Evolutionary conservation across 2,888 invertebrate species (phyloP), one percentile per base, ranked within the genome.

Genomic region (Seira sanloemensis): DNA sequence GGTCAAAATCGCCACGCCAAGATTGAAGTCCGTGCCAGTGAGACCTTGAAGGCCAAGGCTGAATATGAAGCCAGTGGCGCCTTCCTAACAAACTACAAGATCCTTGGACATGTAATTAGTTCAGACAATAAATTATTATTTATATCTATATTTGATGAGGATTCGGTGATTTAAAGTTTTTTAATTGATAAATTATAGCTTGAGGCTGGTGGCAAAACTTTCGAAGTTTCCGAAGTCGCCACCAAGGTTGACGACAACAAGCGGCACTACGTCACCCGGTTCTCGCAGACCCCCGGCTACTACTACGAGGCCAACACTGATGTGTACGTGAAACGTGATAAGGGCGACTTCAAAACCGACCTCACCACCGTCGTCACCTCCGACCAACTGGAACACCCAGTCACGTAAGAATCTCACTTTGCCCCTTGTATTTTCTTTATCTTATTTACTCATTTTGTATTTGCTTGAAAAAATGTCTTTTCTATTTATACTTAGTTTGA

Each of bases 221-320:
- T 88, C 54, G 87, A 87, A 83, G 66, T 87, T 21, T 80, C 84
- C 12, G 88, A 88, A 73, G 80, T 77, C 0, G 85, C 87, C n/a
- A 82, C 46, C 1, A 86, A 87, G 54, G 69, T 77, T 1, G 71
- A 65, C 9, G 76, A 77, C 9, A 67, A 86, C 46, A 86, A 84
- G 24, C 83, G 76, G 58, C 78, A 81, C 46, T 88, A 83, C 76
- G 79, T 84, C 21, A 75, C 82, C 4, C 81, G 72, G 9, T 7
- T 88, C 1, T 76, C 85, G 27, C 79, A 82, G 7, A 19, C 26
- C 26, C 88, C 88, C 27, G 88, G 88, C 77, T 80, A 74, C 50
- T 79, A 76, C 66, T 88, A 87, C 62, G 85, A 84, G 24, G 87
- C 86, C 9, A 76, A 83, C 46, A 86, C 88, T 7, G 75, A 83